phyloP scores from a whole-genome alignment of 1,140 invertebrate genomes.

The Gonatopus flavifemur region DNA sequence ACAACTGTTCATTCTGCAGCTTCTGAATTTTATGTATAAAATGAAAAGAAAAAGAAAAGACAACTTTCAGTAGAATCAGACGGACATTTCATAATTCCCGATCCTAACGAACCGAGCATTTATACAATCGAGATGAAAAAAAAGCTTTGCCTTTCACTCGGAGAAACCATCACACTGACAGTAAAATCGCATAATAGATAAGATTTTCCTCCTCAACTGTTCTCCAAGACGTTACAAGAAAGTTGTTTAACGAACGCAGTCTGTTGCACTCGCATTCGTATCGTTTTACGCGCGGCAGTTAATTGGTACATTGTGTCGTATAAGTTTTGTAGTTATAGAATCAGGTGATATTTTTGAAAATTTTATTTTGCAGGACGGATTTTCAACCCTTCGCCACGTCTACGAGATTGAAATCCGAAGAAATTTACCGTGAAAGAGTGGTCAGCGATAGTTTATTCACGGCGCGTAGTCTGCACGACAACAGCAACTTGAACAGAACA shows the following conservation, averaged over 20 bases:
- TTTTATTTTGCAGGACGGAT: slow-evolving; percentile 24
- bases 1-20: too few relatives aligned
- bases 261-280: too few relatives aligned
- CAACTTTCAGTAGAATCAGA: too few relatives aligned
- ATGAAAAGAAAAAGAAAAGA: too few relatives aligned
- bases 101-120: too few relatives aligned
- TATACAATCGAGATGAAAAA: too few relatives aligned
- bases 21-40: too few relatives aligned
- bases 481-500: not conserved
- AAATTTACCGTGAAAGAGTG: slow-evolving; percentile 39
- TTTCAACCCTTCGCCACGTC: slow-evolving; percentile 39
- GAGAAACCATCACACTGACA: not conserved
- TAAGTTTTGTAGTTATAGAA: not conserved
- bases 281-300: too few relatives aligned
- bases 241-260: not conserved
- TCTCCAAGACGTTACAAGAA: too few relatives aligned
- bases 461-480: not conserved
- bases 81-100: too few relatives aligned
- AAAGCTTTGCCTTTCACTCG: slow-evolving; percentile 10
- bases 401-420: slow-evolving; percentile 37
- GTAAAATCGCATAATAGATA: not conserved
- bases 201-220: slow-evolving; percentile 5
- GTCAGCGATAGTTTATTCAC: slow-evolving; percentile 39
- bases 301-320: too few relatives aligned
- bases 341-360: not conserved